phyloP scores from a whole-genome alignment of 2,888 invertebrate species.

The Lepeophtheirus nordmannii region DNA sequence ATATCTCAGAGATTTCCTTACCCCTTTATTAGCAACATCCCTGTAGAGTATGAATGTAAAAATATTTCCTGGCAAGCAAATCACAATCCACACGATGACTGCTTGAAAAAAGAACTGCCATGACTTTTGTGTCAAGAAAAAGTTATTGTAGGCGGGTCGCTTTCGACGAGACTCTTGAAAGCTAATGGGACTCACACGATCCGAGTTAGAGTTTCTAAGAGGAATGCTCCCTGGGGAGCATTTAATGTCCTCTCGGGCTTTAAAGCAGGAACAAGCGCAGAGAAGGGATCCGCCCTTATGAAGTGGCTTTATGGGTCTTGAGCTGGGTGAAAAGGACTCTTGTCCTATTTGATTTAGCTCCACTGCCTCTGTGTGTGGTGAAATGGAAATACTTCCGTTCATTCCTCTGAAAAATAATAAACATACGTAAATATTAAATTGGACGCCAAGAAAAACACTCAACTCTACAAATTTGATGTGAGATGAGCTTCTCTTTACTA shows the following conservation, averaged over 20 bases:
- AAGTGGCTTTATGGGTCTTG: background rate
- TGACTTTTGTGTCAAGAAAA: background rate
- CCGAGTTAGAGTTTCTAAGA: background rate
- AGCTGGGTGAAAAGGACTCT: background rate
- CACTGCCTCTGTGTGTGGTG: background rate
- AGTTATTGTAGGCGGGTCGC: background rate
- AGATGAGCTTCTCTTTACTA: too few relatives aligned
- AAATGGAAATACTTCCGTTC: background rate
- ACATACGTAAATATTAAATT: too few relatives aligned
- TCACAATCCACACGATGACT: background rate
- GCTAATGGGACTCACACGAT: background rate
- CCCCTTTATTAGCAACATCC: background rate
- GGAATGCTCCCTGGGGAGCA: background rate
- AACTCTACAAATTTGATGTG: too few relatives aligned
- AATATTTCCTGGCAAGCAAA: conserved; percentile 17
- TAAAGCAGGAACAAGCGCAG: background rate
- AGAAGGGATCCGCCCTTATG: too few relatives aligned
- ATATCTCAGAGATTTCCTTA: too few relatives aligned
- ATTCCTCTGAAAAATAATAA: background rate
- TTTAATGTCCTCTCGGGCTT: background rate
- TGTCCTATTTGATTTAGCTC: background rate
- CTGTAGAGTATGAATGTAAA: conserved; percentile 7
- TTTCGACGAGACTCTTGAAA: background rate
- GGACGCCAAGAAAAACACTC: too few relatives aligned
- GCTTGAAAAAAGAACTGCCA: conserved; percentile 13